Percentiles rank a stretch among this genome's conserved stretches.
phyloP scores from a whole-genome alignment of 1,140 invertebrate species.

The Leptopilina boulardi region DNA sequence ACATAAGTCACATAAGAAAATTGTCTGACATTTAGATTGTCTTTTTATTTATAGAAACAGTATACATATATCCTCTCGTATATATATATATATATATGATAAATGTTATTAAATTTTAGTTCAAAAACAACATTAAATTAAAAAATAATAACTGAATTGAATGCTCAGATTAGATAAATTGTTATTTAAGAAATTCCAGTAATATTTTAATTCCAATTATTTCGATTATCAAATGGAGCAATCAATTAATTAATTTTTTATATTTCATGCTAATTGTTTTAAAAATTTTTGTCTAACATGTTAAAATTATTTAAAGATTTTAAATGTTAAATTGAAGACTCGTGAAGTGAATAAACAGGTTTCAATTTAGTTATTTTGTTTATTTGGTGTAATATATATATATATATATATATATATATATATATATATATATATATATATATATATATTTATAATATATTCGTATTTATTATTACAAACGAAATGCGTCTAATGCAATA shows the following conservation, averaged over 20 bases:
- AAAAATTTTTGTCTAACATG: too few relatives aligned
- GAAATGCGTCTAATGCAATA: background rate
- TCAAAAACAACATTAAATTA: background rate
- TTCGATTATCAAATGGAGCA: too few relatives aligned
- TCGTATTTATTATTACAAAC: background rate
- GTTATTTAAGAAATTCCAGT: background rate
- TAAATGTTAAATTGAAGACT: background rate
- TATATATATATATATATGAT: background rate
- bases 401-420: too few relatives aligned
- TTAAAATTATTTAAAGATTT: too few relatives aligned
- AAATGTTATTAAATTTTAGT: background rate
- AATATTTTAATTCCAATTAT: too few relatives aligned
- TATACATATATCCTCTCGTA: too few relatives aligned
- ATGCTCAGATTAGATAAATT: background rate
- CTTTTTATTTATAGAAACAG: background rate
- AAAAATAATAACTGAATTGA: background rate
- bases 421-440: too few relatives aligned
- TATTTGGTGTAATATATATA: background rate
- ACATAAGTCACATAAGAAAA: conserved; percentile 16
- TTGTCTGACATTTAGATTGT: background rate
- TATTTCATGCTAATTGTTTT: too few relatives aligned
- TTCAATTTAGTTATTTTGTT: background rate
- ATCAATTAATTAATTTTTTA: too few relatives aligned
- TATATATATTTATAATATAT: too few relatives aligned
- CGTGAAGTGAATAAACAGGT: background rate